Evolutionary conservation across 2,797 vertebrate species (phyloP), one percentile per base, ranked within the genome.

Genomic region (Gallinago nigripennis): DNA sequence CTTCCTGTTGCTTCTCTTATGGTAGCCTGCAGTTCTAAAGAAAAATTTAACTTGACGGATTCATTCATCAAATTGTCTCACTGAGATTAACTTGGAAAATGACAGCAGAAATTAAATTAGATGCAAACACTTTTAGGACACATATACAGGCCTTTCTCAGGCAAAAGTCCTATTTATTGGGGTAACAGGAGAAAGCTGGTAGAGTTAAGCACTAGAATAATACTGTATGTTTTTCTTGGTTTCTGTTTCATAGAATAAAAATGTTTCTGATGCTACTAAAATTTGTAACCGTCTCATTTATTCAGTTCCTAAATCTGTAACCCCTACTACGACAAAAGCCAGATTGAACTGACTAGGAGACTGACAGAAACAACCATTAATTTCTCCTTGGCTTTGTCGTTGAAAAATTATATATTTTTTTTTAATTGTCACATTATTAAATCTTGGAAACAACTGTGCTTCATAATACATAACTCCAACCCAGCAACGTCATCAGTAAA

Each of bases 391-490:
- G 10, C 8, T 63, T 50, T 85, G 21, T 50, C 73, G 61, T 2
- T 2, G 3, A 45, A 78, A 78, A 87, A 50, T 64, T 58, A 48
- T 4, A 7, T 1, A 1, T 25, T 43, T 16, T 73, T 51, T 68
- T 51, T 48, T 23, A 76, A 94, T 69, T 57, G 48, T 60, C 69
- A 71, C 35, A 57, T 90, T 93, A 91, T 88, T 95, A 92, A 84
- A 91, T 82, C 56, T 86, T 76, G 48, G 65, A 84, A 93, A 79
- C 21, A 80, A 76, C 30, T 46, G 23, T 72, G 50, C 39, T 94
- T 94, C 58, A 54, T 82, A 66, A 89, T 51, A 70, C 28, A 14
- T 35, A 84, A 57, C 43, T 82, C 61, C 58, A 79, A 48, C 35
- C 43, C 82, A 24, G 33, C 82, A 79, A 76, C 18, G 85, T 35